Evolutionary conservation across 2,797 vertebrate genomes (phyloP).

Genomic region (Oceanodroma leucorhoa): DNA sequence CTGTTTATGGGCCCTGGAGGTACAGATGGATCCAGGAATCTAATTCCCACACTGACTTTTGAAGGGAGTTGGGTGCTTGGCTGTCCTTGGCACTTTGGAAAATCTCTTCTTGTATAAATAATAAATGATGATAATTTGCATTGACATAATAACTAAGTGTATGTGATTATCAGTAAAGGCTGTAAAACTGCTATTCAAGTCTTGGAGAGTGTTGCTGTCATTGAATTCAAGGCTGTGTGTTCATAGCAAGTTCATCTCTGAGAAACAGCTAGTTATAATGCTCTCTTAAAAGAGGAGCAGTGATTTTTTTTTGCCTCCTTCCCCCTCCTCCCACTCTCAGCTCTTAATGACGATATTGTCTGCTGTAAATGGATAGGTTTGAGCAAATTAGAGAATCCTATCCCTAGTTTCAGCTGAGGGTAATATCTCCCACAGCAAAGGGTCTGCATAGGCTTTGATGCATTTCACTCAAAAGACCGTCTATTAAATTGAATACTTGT

Average conservation of each 20-base stretch:
- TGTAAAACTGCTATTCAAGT: not conserved
- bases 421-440: constrained; percentile 42
- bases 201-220: not conserved
- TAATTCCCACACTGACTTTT: not conserved
- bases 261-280: not conserved
- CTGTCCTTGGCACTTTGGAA: constrained; percentile 1
- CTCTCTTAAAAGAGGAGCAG: not conserved
- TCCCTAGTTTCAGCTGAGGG: not conserved
- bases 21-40: not conserved
- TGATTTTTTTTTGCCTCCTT: not conserved
- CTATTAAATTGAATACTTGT: constrained; percentile 44
- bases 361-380: constrained; percentile 11
- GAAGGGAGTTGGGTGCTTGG: not conserved
- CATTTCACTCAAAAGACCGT: constrained; percentile 17
- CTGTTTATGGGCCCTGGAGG: not conserved
- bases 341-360: not conserved
- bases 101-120: constrained; percentile 23
- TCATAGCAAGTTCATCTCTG: not conserved
- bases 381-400: not conserved
- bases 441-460: constrained; percentile 23
- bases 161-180: not conserved
- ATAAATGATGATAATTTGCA: constrained; percentile 36
- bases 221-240: not conserved
- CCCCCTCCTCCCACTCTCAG: not conserved
- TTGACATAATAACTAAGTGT: not conserved